Evolutionary conservation across 2,888 invertebrate genomes (phyloP), one percentile per base, ranked within the genome.

Genomic region (Drosophila merina): DNA sequence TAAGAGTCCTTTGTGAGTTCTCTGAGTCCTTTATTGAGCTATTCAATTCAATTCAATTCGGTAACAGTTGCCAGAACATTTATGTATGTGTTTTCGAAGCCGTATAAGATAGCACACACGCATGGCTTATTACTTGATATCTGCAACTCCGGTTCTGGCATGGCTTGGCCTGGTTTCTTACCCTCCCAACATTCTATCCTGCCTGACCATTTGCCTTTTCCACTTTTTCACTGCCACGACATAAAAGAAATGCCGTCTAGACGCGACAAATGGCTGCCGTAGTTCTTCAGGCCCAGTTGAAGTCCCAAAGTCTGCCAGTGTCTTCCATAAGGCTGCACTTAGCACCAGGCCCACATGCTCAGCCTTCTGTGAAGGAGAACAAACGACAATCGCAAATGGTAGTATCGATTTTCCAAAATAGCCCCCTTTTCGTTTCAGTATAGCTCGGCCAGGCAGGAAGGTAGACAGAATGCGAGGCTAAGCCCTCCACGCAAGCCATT

Each of bases 31-130:
- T 12, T 45, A 49, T 36, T 38, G 20, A 59, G 60, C 60, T 47
- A 60, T 60, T 48, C 58, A 60, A 60, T 60, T 48, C 58, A 60
- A 60, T 60, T 60, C 60, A 60, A 60, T 60, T 36, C 36, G 36
- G 36, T 36, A 36, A n/a, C n/a, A 2, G 36, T 36, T 36, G 5
- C n/a, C 36, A 36, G 12, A 36, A 12, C 36, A 36, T 36, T 36
- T 36, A 36, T 14, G 36, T 20, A 49, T 67, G 64, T 70, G 74
- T 71, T 77, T 49, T 74, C 70, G 76, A 68, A 77, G 72, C 72
- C 68, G 72, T 60, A 62, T 69, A 67, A 77, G 69, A 36, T 58
- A 45, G 66, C n/a, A 50, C 44, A 64, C 54, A 36, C 50, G 40
- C 50, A 52, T 44, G 38, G 48, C 63, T 48, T 50, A 62, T 63